Evolutionary conservation across 2,888 invertebrate species (phyloP), one percentile per base, ranked within the genome.

Genomic region (Diogma glabrata): DNA sequence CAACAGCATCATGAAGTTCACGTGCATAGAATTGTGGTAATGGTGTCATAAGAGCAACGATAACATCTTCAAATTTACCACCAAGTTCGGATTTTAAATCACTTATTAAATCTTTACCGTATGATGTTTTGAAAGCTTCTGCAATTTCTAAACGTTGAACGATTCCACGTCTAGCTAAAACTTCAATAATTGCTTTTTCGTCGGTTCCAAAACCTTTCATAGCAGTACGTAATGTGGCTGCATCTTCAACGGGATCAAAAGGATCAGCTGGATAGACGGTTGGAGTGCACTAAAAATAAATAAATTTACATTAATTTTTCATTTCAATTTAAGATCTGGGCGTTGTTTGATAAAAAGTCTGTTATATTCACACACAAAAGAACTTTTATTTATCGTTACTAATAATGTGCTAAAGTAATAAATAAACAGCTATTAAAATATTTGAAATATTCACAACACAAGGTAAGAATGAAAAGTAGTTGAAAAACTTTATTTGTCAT

Each of bases 151-250:
- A 75, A 55, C 96, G 80, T 70, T 96, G 95, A 4, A 84, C 84
- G 66, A 92, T 91, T 55, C 89, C 89, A 56, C 95, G 81, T 57
- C 84, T 83, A 51, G 88, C 87, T 38, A 96, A 76, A 7, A 95
- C 82, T 63, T 90, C 87, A 61, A 92, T 91, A 67, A 95, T 89
- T 53, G 90, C 82, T 63, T 86, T 86, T 67, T 94, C 93, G 64
- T 94, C 89, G 26, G 92, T 91, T 52, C 93, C 90, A 61, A 92
- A 82, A 51, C 91, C 92, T 68, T 92, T 92, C 91, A 93, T 91
- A 17, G 92, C 91, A 67, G 88, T 89, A 59, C 87, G 81, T 50
- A 92, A 76, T 53, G 82, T 79, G 57, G 84, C 84, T 3, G 91
- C 90, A 74, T 92, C 91, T 48, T 82, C 82, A 54, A 82, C 81